Conservation (phyloP, 2,113 vertebrate genomes). For the Ascaphus truei region DNA sequence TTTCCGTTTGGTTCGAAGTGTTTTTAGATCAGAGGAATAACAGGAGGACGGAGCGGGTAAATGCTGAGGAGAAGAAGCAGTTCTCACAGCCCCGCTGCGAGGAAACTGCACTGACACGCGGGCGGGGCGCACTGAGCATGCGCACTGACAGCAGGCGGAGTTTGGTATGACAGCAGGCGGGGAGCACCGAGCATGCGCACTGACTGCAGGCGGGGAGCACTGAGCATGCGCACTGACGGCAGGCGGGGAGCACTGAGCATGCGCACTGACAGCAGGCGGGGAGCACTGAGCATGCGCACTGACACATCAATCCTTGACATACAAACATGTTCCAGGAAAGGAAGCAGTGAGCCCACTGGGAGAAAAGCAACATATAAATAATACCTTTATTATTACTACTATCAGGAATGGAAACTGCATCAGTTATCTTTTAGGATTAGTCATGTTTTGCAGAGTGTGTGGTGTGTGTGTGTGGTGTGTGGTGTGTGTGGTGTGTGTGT, state of each 20-base stretch:
- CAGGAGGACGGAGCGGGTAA: conserved; percentile 22
- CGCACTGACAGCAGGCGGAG: conserved; percentile 71
- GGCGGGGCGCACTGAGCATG: conserved; percentile 48
- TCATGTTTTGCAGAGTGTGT: too few relatives aligned
- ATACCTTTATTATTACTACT: too few relatives aligned
- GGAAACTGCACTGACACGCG: conserved; percentile 77
- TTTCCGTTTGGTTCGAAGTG: too few relatives aligned
- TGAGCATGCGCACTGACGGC: conserved; percentile 53
- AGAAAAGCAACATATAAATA: too few relatives aligned
- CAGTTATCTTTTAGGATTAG: too few relatives aligned
- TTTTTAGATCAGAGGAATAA: too few relatives aligned
- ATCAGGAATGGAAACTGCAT: too few relatives aligned
- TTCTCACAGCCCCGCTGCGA: conserved; percentile 90
- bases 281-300: conserved; percentile 53
- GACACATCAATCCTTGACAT: too few relatives aligned
- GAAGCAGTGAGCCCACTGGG: conserved; percentile 57
- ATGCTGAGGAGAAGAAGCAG: conserved; percentile 60
- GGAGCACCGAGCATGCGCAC: conserved; percentile 52
- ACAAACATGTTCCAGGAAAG: too few relatives aligned
- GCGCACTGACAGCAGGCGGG: conserved; percentile 44
- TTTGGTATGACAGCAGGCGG: conserved; percentile 66
- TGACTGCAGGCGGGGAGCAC: conserved; percentile 32
- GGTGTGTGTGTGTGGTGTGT: too few relatives aligned
- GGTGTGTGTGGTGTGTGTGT: too few relatives aligned
- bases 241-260: conserved; percentile 45